Percentiles rank a stretch among this genome's conserved stretches.
Conservation (phyloP, 2,797 vertebrate genomes). For the Orestias chungarensis region DNA sequence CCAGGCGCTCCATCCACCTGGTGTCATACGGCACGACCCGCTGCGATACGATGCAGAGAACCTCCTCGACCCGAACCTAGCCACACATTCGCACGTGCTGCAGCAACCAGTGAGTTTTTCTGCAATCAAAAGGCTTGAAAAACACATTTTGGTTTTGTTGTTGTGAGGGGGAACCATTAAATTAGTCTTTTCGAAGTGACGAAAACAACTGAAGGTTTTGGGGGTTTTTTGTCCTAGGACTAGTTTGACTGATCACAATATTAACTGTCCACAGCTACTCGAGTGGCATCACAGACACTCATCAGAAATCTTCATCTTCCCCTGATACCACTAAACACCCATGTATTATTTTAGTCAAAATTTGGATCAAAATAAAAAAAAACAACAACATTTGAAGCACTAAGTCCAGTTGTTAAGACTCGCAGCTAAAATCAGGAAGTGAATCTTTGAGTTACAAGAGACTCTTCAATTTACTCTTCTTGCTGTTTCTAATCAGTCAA, state of each 20-base stretch:
- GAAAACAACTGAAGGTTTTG: not conserved
- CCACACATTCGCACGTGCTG: slow-evolving; percentile 76
- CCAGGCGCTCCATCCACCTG: slow-evolving; percentile 89
- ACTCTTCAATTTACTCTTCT: slow-evolving; percentile 3
- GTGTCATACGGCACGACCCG: slow-evolving; percentile 87
- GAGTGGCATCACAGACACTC: not conserved
- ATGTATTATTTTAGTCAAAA: not conserved
- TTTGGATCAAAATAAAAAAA: slow-evolving; percentile 8
- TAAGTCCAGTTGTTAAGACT: slow-evolving; percentile 20
- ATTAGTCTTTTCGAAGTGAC: not conserved
- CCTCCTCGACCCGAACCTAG: slow-evolving; percentile 86
- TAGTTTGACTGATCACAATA: not conserved
- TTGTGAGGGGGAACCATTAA: not conserved
- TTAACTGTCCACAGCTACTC: not conserved
- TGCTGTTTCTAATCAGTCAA: slow-evolving; percentile 6
- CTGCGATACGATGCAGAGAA: slow-evolving; percentile 90
- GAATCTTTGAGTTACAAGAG: slow-evolving; percentile 52
- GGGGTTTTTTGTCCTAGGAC: not conserved
- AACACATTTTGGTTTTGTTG: slow-evolving; percentile 4
- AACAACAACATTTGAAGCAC: slow-evolving; percentile 6
- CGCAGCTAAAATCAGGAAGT: slow-evolving; percentile 56
- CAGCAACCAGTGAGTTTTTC: slow-evolving; percentile 73
- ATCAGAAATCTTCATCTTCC: not conserved
- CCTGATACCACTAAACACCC: not conserved
- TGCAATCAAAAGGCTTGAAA: not conserved